phyloP scores from a whole-genome alignment of 2,888 invertebrate species.

The Lysandra bellargus region DNA sequence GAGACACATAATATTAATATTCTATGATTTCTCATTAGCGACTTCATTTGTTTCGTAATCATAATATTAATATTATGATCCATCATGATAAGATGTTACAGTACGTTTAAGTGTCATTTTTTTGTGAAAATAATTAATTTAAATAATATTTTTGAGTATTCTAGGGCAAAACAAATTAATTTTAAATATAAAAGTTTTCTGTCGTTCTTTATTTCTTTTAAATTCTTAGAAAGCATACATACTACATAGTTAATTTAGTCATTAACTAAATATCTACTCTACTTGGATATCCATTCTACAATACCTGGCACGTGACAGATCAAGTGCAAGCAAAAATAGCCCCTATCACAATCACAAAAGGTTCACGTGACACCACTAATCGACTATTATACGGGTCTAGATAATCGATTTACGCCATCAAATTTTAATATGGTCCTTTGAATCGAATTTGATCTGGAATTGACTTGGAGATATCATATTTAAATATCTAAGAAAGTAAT shows the following conservation, averaged over 20 bases:
- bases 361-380: not conserved
- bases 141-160: no score
- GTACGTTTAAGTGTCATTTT: no score
- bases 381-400: constrained; percentile 9
- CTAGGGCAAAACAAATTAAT: no score
- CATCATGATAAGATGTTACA: no score
- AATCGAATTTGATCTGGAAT: constrained; percentile 10
- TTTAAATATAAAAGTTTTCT: not conserved
- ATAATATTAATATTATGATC: no score
- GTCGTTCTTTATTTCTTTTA: not conserved
- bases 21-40: no score
- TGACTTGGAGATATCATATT: constrained; percentile 9
- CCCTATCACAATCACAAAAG: not conserved
- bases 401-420: constrained; percentile 6
- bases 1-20: no score
- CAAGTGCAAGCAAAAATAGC: not conserved
- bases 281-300: not conserved
- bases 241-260: not conserved
- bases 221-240: not conserved
- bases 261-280: not conserved
- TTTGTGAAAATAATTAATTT: no score
- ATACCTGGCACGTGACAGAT: not conserved
- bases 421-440: constrained; percentile 22
- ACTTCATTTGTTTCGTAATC: no score
- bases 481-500: constrained; percentile 6